Base-by-base conservation (phyloP, 2,113 vertebrate genomes). In the Ceyx melanurus region DNA sequence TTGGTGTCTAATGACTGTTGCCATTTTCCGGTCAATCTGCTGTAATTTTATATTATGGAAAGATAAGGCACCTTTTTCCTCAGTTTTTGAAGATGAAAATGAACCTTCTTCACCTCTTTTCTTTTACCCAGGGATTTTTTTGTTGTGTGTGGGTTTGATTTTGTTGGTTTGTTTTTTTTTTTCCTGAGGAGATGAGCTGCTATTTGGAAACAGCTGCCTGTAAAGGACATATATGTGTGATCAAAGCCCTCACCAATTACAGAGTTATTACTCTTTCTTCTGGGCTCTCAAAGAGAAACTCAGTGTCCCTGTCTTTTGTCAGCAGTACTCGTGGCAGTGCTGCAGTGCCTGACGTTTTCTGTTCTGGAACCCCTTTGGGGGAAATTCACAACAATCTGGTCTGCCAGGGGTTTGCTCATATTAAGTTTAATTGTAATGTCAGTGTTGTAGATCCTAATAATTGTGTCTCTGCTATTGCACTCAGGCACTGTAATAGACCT, bases 181-280 rank as follows among this genome's bases (percentile, higher is more conserved):
- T 15, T 76, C 26, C 90, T 83, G 65, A 72, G 93, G 91, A 97
- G 96, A 98, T 93, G 96, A 97, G 93, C 73, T 82, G 77, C 94
- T 97, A 65, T 98, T 97, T 96, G 89, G 85, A 80, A 93, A 75
- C 86, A 89, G 76, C 95, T 92, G 92, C 82, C 95, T 94, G 81
- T 94, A 92, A 93, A 93, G 86, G 89, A 97, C 97, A 97, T 96
- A 80, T 74, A 87, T 92, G 68, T 96, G 91, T 97, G 97, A 97
- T 98, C 97, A 98, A 98, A 98, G 97, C 72, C 88, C 83, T 95
- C 62, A 51, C 91, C 96, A 97, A 96, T 97, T 97, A 96, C 56
- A 65, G 81, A 91, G 65, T 95, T 96, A 96, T 98, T 97, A 97
- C 82, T 83, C 61, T 93, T 93, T 94, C 91, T 94, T 79, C 82